phyloP scores from a whole-genome alignment of 1,140 invertebrate genomes.

The Sminthurinus signatus region DNA sequence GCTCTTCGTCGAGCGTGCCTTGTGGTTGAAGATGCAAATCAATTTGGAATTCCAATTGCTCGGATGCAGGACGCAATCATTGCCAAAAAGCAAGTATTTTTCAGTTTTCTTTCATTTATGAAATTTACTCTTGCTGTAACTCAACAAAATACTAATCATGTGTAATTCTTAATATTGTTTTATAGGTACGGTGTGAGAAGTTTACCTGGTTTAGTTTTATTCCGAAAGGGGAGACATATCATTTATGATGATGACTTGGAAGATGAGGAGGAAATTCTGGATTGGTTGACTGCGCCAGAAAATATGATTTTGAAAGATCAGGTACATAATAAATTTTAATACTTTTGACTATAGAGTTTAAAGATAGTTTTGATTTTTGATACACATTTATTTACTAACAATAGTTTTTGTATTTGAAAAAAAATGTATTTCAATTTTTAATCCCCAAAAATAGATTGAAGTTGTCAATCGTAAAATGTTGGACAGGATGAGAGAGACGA shows the following conservation, averaged over 20 bases:
- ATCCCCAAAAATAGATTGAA: too few relatives aligned
- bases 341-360: conserved; percentile 46
- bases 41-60: conserved; percentile 87
- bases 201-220: conserved; percentile 35
- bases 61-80: conserved; percentile 77
- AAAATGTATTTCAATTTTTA: neutral
- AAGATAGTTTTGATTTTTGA: neutral
- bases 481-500: conserved; percentile 78
- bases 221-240: conserved; percentile 34
- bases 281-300: conserved; percentile 87
- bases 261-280: conserved; percentile 78
- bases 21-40: conserved; percentile 60
- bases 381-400: neutral
- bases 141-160: too few relatives aligned
- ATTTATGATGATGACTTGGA: conserved; percentile 39
- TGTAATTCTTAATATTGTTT: too few relatives aligned
- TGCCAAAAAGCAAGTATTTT: conserved; percentile 93
- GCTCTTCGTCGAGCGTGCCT: conserved; percentile 30
- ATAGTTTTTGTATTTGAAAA: neutral
- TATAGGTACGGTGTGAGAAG: conserved; percentile 31
- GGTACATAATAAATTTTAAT: conserved; percentile 43
- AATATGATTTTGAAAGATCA: conserved; percentile 89
- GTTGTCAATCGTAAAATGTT: conserved; percentile 90
- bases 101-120: too few relatives aligned
- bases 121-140: too few relatives aligned